Conservation (phyloP, 2,888 invertebrate genomes). For the Trichogramma dendrolimi region DNA sequence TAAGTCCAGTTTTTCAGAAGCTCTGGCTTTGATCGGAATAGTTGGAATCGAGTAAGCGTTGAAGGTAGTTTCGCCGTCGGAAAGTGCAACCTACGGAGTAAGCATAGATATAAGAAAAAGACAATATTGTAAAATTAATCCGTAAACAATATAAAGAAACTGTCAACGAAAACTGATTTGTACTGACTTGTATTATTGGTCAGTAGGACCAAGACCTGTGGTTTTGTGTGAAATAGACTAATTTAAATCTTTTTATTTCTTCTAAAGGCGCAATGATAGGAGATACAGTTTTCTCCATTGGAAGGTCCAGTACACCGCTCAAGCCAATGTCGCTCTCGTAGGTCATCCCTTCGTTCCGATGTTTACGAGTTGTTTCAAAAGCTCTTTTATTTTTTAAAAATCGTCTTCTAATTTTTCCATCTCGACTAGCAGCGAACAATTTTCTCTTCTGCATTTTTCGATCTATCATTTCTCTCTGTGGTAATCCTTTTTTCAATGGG, state of each 20-base stretch:
- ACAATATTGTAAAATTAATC: too few relatives aligned
- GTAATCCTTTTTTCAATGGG: not conserved
- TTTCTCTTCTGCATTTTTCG: too few relatives aligned
- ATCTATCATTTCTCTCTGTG: too few relatives aligned
- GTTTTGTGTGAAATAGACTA: slow-evolving; percentile 21
- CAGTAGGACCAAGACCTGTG: slow-evolving; percentile 11
- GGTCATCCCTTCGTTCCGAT: not conserved
- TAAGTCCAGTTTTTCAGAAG: slow-evolving; percentile 2
- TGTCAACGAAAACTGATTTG: too few relatives aligned
- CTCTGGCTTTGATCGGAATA: not conserved
- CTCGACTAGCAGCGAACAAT: not conserved
- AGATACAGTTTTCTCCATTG: not conserved
- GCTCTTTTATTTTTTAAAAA: not conserved
- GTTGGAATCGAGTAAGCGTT: slow-evolving; percentile 8
- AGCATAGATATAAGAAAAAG: too few relatives aligned
- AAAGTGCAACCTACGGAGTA: slow-evolving; percentile 16
- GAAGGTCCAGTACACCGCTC: not conserved
- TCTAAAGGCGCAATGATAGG: not conserved
- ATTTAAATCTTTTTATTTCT: slow-evolving; percentile 7
- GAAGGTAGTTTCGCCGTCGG: not conserved
- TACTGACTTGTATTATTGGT: slow-evolving; percentile 22
- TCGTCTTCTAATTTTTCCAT: not conserved
- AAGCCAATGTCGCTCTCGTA: not conserved
- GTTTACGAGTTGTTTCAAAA: not conserved
- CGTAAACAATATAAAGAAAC: too few relatives aligned